Conservation (phyloP, 2,888 invertebrate genomes). For the Catonia carolina region DNA sequence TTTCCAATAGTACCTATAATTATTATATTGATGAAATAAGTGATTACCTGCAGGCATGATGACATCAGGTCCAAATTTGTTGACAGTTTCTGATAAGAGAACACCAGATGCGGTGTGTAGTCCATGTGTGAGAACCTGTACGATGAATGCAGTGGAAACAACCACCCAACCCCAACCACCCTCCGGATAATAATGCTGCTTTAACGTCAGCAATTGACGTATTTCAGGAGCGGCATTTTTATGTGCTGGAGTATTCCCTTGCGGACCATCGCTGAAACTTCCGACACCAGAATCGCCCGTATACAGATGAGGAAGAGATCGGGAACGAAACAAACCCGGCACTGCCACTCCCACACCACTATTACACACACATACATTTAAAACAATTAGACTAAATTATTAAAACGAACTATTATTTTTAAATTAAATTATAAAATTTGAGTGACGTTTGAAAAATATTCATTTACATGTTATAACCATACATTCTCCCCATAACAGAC, state of each 20-base stretch:
- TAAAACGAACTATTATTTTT: neutral
- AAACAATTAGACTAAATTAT: too few relatives aligned
- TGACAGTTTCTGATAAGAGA: slow-evolving; percentile 46
- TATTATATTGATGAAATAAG: too few relatives aligned
- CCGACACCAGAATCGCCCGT: slow-evolving; percentile 46
- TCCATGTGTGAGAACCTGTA: slow-evolving; percentile 67
- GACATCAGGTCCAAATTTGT: slow-evolving; percentile 18
- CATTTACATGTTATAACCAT: too few relatives aligned
- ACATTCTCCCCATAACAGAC: too few relatives aligned
- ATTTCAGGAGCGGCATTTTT: slow-evolving; percentile 45
- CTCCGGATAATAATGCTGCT: slow-evolving; percentile 35
- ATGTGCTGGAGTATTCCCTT: slow-evolving; percentile 38
- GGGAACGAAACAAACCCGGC: slow-evolving; percentile 54
- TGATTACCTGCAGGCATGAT: slow-evolving; percentile 22
- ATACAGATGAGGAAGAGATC: slow-evolving; percentile 56
- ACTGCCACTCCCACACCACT: slow-evolving; percentile 43
- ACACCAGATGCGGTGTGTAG: slow-evolving; percentile 61
- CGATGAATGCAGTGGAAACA: slow-evolving; percentile 61
- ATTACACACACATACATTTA: too few relatives aligned
- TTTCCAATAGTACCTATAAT: too few relatives aligned
- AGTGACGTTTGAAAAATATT: neutral
- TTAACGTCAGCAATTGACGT: slow-evolving; percentile 56
- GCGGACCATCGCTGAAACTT: slow-evolving; percentile 38
- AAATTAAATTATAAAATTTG: neutral
- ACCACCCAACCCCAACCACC: slow-evolving; percentile 82